Conservation (phyloP, 2,797 vertebrate genomes). For the Crenichthys baileyi region DNA sequence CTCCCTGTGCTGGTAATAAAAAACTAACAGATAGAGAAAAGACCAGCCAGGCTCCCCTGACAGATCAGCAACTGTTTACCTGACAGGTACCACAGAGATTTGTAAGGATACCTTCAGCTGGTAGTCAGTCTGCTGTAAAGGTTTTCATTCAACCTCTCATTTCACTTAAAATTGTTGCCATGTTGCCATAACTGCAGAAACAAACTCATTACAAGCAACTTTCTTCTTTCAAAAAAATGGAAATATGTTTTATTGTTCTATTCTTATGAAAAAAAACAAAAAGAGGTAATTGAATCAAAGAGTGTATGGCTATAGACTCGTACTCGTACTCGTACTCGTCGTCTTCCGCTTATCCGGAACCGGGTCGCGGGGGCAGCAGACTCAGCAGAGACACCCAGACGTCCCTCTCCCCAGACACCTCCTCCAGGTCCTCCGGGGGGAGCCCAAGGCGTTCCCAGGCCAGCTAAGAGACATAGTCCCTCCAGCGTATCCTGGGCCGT, state of each 20-base stretch:
- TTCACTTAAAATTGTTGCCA: neutral
- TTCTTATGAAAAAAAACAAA: neutral
- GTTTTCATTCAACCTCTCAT: neutral
- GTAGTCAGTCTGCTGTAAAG: neutral
- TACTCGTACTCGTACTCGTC: no score
- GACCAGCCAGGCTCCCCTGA: slow-evolving; percentile 12
- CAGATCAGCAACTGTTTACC: slow-evolving; percentile 9
- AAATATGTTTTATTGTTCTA: no score
- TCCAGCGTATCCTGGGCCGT: no score
- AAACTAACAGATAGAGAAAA: slow-evolving; percentile 58
- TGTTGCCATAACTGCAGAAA: neutral
- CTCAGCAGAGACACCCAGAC: no score
- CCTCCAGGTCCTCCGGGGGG: no score
- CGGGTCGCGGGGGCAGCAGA: no score
- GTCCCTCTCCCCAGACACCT: no score
- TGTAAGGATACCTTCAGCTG: slow-evolving; percentile 11
- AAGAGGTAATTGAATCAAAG: neutral
- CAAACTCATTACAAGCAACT: neutral
- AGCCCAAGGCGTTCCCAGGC: no score
- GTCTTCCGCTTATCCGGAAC: no score
- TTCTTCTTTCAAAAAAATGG: neutral
- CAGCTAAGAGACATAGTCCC: no score
- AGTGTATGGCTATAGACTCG: neutral
- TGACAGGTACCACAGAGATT: slow-evolving; percentile 24
- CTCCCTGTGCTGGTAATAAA: slow-evolving; percentile 55